These are phyloP conservation scores for Herminia tarsipennalis DNA, from an alignment of 2,888 invertebrate genomes.

Conservation along the genomic window DNA sequence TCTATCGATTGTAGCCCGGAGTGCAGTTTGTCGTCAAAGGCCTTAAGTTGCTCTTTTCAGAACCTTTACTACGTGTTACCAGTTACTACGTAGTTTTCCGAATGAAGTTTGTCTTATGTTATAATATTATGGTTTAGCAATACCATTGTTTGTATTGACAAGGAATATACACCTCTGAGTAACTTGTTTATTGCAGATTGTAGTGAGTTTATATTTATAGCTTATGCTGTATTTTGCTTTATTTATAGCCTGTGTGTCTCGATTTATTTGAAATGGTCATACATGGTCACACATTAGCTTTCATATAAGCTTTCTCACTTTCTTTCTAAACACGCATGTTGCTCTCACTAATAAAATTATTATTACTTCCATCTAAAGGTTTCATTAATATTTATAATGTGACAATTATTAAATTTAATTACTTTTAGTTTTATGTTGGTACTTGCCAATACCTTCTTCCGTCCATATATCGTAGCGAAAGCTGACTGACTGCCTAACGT, in stretches of 20 bases:
- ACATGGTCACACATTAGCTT: too few relatives aligned
- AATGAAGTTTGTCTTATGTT: conserved; percentile 14
- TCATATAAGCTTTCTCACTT: too few relatives aligned
- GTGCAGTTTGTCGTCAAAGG: conserved; percentile 80
- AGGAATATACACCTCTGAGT: conserved; percentile 2
- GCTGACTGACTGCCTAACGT: too few relatives aligned
- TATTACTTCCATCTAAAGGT: too few relatives aligned
- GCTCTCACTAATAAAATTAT: too few relatives aligned
- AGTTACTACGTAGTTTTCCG: conserved; percentile 38
- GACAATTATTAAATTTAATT: too few relatives aligned
- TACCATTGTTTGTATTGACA: conserved; percentile 14
- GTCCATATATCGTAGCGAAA: too few relatives aligned
- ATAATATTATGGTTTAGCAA: conserved; percentile 16
- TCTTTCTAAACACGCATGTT: too few relatives aligned
- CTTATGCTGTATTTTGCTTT: neutral
- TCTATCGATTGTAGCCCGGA: conserved; percentile 76
- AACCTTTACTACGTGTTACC: conserved; percentile 56
- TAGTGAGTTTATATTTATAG: conserved; percentile 2
- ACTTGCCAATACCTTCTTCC: too few relatives aligned
- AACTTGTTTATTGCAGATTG: conserved; percentile 3
- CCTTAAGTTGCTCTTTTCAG: conserved; percentile 63
- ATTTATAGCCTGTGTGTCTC: neutral
- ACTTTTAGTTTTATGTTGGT: too few relatives aligned
- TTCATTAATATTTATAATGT: too few relatives aligned
- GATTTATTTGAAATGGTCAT: neutral